Conservation (phyloP, 2,888 invertebrate genomes). For the Hylaea fasciaria region DNA sequence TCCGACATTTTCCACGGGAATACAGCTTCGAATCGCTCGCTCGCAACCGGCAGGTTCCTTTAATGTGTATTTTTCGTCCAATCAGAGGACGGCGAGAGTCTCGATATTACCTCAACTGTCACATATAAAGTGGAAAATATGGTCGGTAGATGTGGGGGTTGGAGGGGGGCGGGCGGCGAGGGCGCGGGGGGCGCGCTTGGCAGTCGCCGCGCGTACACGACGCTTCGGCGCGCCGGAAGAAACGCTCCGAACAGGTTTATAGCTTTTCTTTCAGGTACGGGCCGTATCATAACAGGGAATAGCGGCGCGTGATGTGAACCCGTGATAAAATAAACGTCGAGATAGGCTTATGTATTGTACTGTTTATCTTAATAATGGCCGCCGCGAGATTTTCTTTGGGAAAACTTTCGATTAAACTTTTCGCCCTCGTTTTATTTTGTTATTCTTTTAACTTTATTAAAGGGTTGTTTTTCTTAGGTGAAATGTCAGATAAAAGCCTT, state of each 20-base stretch:
- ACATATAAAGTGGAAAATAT: slow-evolving; percentile 86
- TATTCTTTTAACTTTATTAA: slow-evolving; percentile 51
- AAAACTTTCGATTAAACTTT: slow-evolving; percentile 81
- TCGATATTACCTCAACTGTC: slow-evolving; percentile 86
- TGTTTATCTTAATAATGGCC: slow-evolving; percentile 85
- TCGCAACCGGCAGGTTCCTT: slow-evolving; percentile 83
- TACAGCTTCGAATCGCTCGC: slow-evolving; percentile 85
- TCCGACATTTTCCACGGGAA: slow-evolving; percentile 85
- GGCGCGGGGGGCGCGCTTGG: slow-evolving; percentile 61
- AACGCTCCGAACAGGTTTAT: slow-evolving; percentile 84
- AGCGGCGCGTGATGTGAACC: slow-evolving; percentile 85
- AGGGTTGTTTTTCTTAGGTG: slow-evolving; percentile 39
- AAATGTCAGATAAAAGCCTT: slow-evolving; percentile 21
- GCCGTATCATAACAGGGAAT: slow-evolving; percentile 85
- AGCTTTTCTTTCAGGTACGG: slow-evolving; percentile 85
- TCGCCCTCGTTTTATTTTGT: slow-evolving; percentile 59
- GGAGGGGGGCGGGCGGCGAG: slow-evolving; percentile 48
- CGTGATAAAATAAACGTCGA: slow-evolving; percentile 85
- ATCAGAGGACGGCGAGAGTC: slow-evolving; percentile 85
- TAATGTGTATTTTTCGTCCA: slow-evolving; percentile 86
- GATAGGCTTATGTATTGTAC: slow-evolving; percentile 86
- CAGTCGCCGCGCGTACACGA: slow-evolving; percentile 81
- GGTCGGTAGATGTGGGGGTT: slow-evolving; percentile 83
- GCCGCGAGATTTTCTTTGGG: slow-evolving; percentile 63
- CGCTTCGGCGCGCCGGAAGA: slow-evolving; percentile 82